Evolutionary conservation across 2,888 invertebrate genomes (phyloP), one percentile per base, ranked within the genome.

Genomic region (Chaetoderma sp.): DNA sequence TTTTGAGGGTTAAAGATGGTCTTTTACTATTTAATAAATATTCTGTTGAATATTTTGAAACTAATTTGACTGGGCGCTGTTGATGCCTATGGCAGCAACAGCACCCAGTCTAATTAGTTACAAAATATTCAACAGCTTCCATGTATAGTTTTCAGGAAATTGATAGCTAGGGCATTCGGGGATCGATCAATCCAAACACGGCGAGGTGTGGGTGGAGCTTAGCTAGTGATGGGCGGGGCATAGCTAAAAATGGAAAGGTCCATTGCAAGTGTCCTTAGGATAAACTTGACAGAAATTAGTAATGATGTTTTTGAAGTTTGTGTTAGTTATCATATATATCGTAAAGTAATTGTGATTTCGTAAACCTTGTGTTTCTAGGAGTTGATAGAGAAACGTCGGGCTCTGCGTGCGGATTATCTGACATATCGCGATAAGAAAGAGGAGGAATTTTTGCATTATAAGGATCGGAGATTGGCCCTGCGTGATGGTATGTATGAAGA

Each of bases 311-410:
- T 13, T 10, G 39, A 13, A 36, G 39, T 36, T 13, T 13, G 13
- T 36, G 39, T 36, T 36, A 10, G 39, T 36, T 10, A 36, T 36
- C 10, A 36, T 13, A 36, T 10, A 36, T 10, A n/a, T n/a, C n/a
- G n/a, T n/a, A n/a, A n/a, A n/a, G n/a, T n/a, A n/a, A n/a, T n/a
- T n/a, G n/a, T n/a, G n/a, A n/a, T 2, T 2, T 18, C 42, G n/a
- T 2, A 18, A 25, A 8, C 27, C 2, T 44, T 60, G 49, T 16
- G 44, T 64, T 78, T 78, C 2, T 70, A 90, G 90, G 97, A 97
- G 89, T 88, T 96, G 82, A 92, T 97, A 63, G 96, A 97, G 78
- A 96, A 96, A 87, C 92, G 97, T 44, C 91, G 94, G 28, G 91
- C 93, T 75, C 89, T 95, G 75, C 93, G 96, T 91, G 92, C 93